Evolutionary conservation across 2,113 vertebrate genomes (phyloP), one percentile per base, ranked within the genome.

Genomic region (Pollachius pollachius): DNA sequence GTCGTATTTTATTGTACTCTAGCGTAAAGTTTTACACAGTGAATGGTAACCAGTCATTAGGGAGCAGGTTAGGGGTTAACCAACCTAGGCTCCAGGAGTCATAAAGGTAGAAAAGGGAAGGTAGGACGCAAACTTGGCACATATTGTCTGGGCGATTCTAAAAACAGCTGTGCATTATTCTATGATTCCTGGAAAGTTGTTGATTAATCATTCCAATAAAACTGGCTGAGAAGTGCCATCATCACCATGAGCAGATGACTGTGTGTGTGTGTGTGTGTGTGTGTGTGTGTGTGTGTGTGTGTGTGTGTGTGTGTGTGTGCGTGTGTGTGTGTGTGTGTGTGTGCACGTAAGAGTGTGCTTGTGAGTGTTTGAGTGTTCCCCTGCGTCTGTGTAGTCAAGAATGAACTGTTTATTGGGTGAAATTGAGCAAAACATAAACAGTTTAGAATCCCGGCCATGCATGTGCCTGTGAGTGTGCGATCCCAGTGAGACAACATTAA

Each of bases 391-490:
- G 64, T 67, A 62, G 34, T 34, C 23, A 16, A 13, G 52, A 16
- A 30, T 62, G 6, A 48, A 65, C 59, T 61, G 73, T 75, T 75
- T 75, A 78, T 59, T 58, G 56, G 63, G 59, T 70, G 68, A 58
- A 65, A 70, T 34, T 59, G 71, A 76, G 56, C 27, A n/a, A 71
- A 68, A 71, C 74, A 67, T 59, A 62, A 19, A 41, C 7, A 19
- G 23, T 60, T 8, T 67, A 52, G 37, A 52, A 52, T 52, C 60
- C 8, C 8, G 11, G 19, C 25, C 17, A n/a, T 60, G 17, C 64
- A 15, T 71, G 37, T 71, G 27, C 23, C 54, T 57, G 16, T 17
- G 41, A 48, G 41, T 48, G 8, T 48, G 41, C 41, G 9, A 48
- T 48, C 11, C 41, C 41, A 48, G 41, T 12, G 9, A 7, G 41